Percentiles rank a stretch among this genome's conserved stretches.
Conservation (phyloP, 2,888 invertebrate species). For the Bursaphelenchus okinawaensis region DNA sequence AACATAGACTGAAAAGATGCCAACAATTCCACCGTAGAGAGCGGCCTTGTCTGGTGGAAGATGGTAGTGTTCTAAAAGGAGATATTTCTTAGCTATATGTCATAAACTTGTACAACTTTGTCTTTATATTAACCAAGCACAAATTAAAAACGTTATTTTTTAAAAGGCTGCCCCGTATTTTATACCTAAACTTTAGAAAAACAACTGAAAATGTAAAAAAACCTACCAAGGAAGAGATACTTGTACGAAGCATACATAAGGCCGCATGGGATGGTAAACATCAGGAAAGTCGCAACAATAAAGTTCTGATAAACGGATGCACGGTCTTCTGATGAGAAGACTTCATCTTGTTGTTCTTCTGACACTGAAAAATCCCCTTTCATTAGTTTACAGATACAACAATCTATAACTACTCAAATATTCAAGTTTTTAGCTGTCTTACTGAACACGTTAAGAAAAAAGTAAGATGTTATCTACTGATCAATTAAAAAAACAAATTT, state of each 20-base stretch:
- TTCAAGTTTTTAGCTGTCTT: no score
- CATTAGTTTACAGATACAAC: no score
- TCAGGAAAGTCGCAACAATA: constrained; percentile 40
- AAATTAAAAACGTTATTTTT: no score
- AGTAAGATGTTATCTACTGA: no score
- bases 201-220: not conserved
- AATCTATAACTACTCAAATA: no score
- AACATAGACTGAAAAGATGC: constrained; percentile 35
- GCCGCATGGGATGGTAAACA: constrained; percentile 44
- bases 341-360: constrained; percentile 2
- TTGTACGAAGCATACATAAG: constrained; percentile 44
- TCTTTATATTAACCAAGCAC: no score
- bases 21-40: constrained; percentile 42
- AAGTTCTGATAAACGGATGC: constrained; percentile 33
- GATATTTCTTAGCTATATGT: no score
- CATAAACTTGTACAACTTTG: no score
- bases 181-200: no score
- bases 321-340: constrained; percentile 11
- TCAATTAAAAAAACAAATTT: no score
- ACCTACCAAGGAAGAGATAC: constrained; percentile 43
- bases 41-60: constrained; percentile 34
- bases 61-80: constrained; percentile 38
- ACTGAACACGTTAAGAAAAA: no score
- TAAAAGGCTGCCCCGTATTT: no score
- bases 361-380: not conserved